A percentile compares a stretch with the other conserved stretches of the same genome.
Conservation (phyloP, 2,113 vertebrate species). For the Datnioides undecimradiatus region DNA sequence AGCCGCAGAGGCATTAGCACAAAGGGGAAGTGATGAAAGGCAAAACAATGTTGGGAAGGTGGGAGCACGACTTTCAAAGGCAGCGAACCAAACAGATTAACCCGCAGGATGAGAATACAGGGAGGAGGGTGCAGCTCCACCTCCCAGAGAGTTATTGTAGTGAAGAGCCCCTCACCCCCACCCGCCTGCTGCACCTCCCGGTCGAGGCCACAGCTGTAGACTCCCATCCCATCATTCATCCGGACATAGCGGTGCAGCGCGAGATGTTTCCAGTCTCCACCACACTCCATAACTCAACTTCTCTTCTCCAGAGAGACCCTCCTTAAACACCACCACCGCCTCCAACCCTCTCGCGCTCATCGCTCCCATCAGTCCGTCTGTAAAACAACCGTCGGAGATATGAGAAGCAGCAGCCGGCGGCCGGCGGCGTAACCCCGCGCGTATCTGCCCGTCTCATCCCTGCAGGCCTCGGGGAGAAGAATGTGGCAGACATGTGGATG, state of each 20-base stretch:
- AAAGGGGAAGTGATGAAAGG: constrained; percentile 20
- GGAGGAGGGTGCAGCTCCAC: constrained; percentile 7
- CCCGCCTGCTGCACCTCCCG: constrained; percentile 38
- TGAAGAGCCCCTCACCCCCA: constrained; percentile 34
- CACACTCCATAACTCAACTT: constrained; percentile 71
- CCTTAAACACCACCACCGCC: constrained; percentile 63
- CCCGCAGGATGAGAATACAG: constrained; percentile 4
- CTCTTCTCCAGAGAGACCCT: constrained; percentile 58
- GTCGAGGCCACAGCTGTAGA: constrained; percentile 40
- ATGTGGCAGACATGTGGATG: constrained; percentile 53
- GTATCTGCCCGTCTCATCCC: constrained; percentile 27
- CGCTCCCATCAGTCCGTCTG: constrained; percentile 68
- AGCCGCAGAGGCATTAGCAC: constrained; percentile 21
- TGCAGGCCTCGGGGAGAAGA: constrained; percentile 37
- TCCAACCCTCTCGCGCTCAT: constrained; percentile 40
- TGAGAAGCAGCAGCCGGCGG: constrained; percentile 51
- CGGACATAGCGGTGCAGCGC: constrained; percentile 18
- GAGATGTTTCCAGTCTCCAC: constrained; percentile 67
- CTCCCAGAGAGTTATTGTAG: constrained; percentile 44
- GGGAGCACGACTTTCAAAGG: too few species aligned
- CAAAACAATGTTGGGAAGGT: neutral
- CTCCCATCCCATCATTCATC: constrained; percentile 70
- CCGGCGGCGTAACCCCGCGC: constrained; percentile 47
- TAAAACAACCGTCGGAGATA: constrained; percentile 67
- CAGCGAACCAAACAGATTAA: neutral